Evolutionary conservation across 1,140 invertebrate genomes (phyloP), one percentile per base, ranked within the genome.

Genomic region (Zaprionus nigranus): DNA sequence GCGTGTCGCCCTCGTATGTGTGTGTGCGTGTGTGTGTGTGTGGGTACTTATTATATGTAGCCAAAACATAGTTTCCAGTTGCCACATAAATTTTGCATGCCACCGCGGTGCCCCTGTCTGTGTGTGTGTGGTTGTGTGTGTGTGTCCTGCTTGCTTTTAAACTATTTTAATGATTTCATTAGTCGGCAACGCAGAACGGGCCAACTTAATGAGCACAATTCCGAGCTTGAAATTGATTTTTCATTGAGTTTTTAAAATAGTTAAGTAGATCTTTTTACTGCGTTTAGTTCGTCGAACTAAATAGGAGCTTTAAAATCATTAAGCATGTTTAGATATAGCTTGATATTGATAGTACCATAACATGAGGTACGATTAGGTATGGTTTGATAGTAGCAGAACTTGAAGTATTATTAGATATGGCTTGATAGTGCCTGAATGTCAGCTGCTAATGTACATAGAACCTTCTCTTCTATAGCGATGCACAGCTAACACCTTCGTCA

Each of bases 81-180:
- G 81, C 84, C 78, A 90, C 81, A 88, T 88, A 90, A 84, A 88
- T 90, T 91, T 82, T 83, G 78, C 74, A 78, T 88, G 77, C 58
- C 24, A 34, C 38, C 54, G 30, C 51, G 17, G n/a, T 7, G 13
- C 65, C 34, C 53, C 64, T 49, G 60, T 71, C 54, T 66, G 56
- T 43, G 38, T 70, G 38, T 68, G 17, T 17, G 17, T 17, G n/a
- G n/a, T n/a, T n/a, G 17, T 17, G 64, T 49, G 57, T 67, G 62
- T 72, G 56, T 71, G 58, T 73, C 49, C 53, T 22, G 58, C 58
- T 60, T 59, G 65, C 58, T 78, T 84, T 84, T 90, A 84, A 90
- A 77, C 78, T 67, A 78, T 88, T 88, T 90, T 90, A 88, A 88
- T 88, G 85, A 88, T 88, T 88, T 88, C 85, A 88, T 88, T 90